Base-by-base conservation (phyloP, 2,888 invertebrate species). In the Drosophila flavopinicola region DNA sequence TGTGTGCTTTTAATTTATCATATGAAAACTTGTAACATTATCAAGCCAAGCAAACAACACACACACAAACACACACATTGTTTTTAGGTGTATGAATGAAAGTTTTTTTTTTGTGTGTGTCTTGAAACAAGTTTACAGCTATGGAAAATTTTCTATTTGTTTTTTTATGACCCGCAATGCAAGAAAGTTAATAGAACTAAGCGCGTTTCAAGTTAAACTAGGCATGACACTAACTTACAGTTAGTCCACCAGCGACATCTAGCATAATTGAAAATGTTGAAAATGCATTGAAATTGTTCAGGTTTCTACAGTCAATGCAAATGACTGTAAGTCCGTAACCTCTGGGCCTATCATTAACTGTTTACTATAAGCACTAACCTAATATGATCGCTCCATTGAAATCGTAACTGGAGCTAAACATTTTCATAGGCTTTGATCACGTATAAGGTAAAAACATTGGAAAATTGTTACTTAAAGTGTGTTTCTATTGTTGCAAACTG, bases 111-210 rank as follows among this genome's bases (percentile, higher is more conserved):
- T n/a, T n/a, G n/a, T n/a, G n/a, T 39, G 29, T 51, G 45, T 39
- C 23, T 45, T 45, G 30, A 29, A 51, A 57, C 72, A 45, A 49
- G 66, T 66, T 70, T 68, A 52, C 38, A 54, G 60, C 52, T 45
- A 48, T 60, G 67, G 52, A 57, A 66, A 57, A 39, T 63, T 57
- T 57, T 32, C 3, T 32, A 9, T 11, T 11, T 20, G n/a, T 23
- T 33, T 47, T 35, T 44, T 45, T 53, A 42, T 72, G 73, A 72
- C 48, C 58, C 49, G 69, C 60, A 74, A 52, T 56, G 39, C 52
- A 58, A 29, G 63, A 69, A 69, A 72, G 58, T 63, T 56, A 74
- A 54, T 37, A 69, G 64, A 69, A 75, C 51, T 54, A 20, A 42
- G 47, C 63, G 44, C 37, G 49, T 42, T 51, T 54, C 49, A 38